Evolutionary conservation across 2,113 vertebrate species (phyloP).

Genomic region (Chaetorhynchus papuensis): DNA sequence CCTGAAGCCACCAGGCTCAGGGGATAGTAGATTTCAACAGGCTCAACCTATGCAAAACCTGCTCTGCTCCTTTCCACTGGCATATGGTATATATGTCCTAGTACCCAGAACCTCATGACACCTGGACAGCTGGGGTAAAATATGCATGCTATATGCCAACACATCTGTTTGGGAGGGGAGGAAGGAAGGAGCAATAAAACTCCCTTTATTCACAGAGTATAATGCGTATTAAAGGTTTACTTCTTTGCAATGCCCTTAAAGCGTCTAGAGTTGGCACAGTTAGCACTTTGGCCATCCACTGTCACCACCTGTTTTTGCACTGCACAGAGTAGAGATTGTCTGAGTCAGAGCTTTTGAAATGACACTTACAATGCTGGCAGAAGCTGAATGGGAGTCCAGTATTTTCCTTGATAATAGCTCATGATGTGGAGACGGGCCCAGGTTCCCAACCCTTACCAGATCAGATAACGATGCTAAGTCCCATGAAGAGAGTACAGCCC

Average conservation of each 20-base stretch:
- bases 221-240: background rate
- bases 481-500: background rate
- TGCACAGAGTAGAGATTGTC: background rate
- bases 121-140: background rate
- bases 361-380: background rate
- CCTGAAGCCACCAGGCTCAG: background rate
- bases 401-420: background rate
- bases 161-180: background rate
- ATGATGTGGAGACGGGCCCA: background rate
- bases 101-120: background rate
- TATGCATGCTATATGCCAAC: background rate
- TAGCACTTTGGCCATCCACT: background rate
- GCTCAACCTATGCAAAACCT: background rate
- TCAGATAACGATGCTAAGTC: accelerated
- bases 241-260: background rate
- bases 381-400: background rate
- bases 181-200: background rate
- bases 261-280: background rate
- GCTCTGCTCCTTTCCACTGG: background rate
- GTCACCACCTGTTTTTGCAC: background rate
- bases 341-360: background rate
- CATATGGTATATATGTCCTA: background rate
- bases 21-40: background rate
- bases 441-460: background rate
- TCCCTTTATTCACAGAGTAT: background rate